Evolutionary conservation across 2,113 vertebrate genomes (phyloP), one percentile per base, ranked within the genome.

Genomic region (Gyps fulvus): DNA sequence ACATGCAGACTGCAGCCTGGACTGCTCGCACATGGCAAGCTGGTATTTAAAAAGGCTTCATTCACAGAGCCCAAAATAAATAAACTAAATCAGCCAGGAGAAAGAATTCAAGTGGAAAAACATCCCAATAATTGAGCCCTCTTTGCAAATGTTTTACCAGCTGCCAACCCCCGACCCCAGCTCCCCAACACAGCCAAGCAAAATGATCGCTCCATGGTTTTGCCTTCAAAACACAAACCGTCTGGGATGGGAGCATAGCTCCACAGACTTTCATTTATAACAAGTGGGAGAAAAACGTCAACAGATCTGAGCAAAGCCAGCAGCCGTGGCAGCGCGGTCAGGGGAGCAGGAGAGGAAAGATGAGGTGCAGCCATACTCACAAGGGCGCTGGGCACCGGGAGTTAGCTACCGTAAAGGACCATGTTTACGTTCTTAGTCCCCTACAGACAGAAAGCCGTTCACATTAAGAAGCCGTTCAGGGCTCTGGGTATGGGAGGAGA

Each of bases 21-120:
- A 52, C 31, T 10, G 4, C 73, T 93, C 1, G 0, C 54, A 77
- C 11, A 59, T 2, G 0, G 54, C 79, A 73, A 73, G 71, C 49
- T 93, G 72, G 59, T 73, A 81, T 89, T 95, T 87, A 45, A 91
- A 94, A 89, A 89, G 42, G 69, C 59, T 91, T 91, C 59, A 43
- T 90, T 89, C 83, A 93, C 50, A 93, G 80, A 87, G 50, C 34
- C 32, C 0, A 0, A 70, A 93, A 62, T 58, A 88, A 93, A 93
- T 13, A 89, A 87, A 87, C 34, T 26, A 77, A 86, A 78, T 62
- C 63, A 92, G 59, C 16, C 81, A 92, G 76, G 63, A 89, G 72
- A 92, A 84, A 93, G 72, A 87, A 89, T 73, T 90, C 45, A 89
- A 92, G 83, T 76, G 61, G 80, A 77, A 94, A 92, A 87, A 67